Evolutionary conservation across 2,113 vertebrate species (phyloP).

Genomic region (Bos javanicus): DNA sequence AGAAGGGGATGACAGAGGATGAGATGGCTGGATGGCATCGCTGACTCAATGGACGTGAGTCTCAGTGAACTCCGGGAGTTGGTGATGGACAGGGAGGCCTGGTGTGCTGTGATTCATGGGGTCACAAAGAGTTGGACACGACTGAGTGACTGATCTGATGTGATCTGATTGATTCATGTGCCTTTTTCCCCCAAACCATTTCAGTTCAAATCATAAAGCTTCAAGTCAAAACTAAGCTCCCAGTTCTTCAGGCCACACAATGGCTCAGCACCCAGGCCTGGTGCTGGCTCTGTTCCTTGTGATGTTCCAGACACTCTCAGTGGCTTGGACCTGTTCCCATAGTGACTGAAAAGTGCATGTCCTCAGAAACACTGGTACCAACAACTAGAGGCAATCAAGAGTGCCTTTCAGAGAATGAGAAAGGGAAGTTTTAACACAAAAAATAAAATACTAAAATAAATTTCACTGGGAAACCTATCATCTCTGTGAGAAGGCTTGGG

Average conservation of each 20-base stretch:
- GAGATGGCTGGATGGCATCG: too few species aligned
- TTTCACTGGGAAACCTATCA: neutral
- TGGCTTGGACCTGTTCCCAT: neutral
- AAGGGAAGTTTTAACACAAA: neutral
- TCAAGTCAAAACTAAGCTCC: conserved; percentile 13
- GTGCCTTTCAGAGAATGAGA: neutral
- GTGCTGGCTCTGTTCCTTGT: neutral
- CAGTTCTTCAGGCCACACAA: neutral
- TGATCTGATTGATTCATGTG: too few species aligned
- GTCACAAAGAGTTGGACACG: too few species aligned
- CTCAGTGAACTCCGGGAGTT: too few species aligned
- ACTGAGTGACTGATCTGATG: too few species aligned
- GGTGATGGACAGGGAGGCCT: too few species aligned
- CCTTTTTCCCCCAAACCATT: neutral
- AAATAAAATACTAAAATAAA: neutral
- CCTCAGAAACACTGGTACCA: neutral
- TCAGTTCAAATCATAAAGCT: neutral
- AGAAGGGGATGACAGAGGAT: too few species aligned
- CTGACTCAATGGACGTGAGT: too few species aligned
- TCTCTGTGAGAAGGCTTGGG: neutral
- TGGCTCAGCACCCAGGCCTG: neutral
- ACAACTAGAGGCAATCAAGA: neutral
- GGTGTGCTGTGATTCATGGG: too few species aligned
- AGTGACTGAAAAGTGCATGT: neutral
- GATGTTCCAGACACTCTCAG: neutral